phyloP scores from a whole-genome alignment of 2,888 invertebrate species.

The Meloe dianella region DNA sequence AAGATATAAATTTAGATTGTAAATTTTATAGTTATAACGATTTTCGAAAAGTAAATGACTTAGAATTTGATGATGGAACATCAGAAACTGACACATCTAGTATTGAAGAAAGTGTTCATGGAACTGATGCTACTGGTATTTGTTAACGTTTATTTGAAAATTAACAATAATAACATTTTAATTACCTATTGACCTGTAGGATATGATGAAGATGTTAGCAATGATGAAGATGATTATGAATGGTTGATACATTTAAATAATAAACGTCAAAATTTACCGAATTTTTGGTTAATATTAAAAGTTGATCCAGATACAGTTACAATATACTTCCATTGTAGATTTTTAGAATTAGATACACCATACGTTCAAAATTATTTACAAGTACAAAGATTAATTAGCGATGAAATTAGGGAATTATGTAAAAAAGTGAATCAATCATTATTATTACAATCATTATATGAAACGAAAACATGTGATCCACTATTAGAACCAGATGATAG shows the following conservation, averaged over 20 bases:
- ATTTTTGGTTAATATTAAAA: slow-evolving; percentile 74
- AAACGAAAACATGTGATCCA: slow-evolving; percentile 69
- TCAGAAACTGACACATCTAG: slow-evolving; percentile 55
- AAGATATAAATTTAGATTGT: slow-evolving; percentile 39
- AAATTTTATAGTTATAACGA: slow-evolving; percentile 8
- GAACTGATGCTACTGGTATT: slow-evolving; percentile 51
- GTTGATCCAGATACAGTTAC: slow-evolving; percentile 66
- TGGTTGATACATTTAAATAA: slow-evolving; percentile 64
- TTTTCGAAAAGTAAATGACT: neutral
- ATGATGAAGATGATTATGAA: slow-evolving; percentile 66
- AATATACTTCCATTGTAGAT: slow-evolving; percentile 72
- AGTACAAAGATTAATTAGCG: slow-evolving; percentile 62
- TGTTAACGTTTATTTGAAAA: too few species aligned
- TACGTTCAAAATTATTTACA: slow-evolving; percentile 63
- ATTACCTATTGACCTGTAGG: slow-evolving; percentile 48
- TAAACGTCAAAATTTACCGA: slow-evolving; percentile 64
- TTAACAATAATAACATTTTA: slow-evolving; percentile 1
- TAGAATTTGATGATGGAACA: slow-evolving; percentile 37
- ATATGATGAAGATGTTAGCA: slow-evolving; percentile 70
- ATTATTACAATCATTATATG: slow-evolving; percentile 71
- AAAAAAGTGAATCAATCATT: slow-evolving; percentile 73
- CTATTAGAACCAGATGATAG: slow-evolving; percentile 69
- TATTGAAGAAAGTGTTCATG: slow-evolving; percentile 48
- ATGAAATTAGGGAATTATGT: slow-evolving; percentile 66
- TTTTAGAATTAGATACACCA: slow-evolving; percentile 62